phyloP scores from a whole-genome alignment of 2,888 invertebrate species.

The Kuschelorhynchus macadamiae region DNA sequence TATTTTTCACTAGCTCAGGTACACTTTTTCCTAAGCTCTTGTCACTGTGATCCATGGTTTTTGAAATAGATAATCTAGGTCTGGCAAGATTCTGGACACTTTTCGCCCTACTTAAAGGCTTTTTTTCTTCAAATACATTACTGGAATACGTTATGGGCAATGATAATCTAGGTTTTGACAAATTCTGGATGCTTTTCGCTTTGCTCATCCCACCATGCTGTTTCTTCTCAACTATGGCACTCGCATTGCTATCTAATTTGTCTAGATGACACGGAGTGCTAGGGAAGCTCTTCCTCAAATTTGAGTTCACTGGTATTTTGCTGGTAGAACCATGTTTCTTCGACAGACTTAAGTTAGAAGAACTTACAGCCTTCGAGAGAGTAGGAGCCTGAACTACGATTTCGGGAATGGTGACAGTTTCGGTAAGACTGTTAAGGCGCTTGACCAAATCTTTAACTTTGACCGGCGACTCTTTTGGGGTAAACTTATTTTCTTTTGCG shows the following conservation, averaged over 20 bases:
- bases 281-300: conserved; percentile 63
- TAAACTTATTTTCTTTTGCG: background rate
- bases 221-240: conserved; percentile 50
- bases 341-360: conserved; percentile 59
- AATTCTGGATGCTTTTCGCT: conserved; percentile 54
- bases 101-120: conserved; percentile 48
- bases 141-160: conserved; percentile 45
- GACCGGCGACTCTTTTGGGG: conserved; percentile 33
- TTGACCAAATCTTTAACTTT: conserved; percentile 63
- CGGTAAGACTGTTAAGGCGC: conserved; percentile 59
- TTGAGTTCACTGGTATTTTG: conserved; percentile 64
- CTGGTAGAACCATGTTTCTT: conserved; percentile 55
- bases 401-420: conserved; percentile 21
- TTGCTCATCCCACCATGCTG: conserved; percentile 45
- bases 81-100: conserved; percentile 55
- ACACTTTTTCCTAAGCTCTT: conserved; percentile 37
- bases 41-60: conserved; percentile 22
- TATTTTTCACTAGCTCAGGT: conserved; percentile 35
- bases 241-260: conserved; percentile 59
- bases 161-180: conserved; percentile 42
- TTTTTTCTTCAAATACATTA: conserved; percentile 49
- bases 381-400: conserved; percentile 19
- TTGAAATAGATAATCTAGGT: conserved; percentile 39
- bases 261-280: conserved; percentile 69
- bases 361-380: conserved; percentile 61